Evolutionary conservation across 2,888 invertebrate species (phyloP).

Genomic region (Ectemnius continuus): DNA sequence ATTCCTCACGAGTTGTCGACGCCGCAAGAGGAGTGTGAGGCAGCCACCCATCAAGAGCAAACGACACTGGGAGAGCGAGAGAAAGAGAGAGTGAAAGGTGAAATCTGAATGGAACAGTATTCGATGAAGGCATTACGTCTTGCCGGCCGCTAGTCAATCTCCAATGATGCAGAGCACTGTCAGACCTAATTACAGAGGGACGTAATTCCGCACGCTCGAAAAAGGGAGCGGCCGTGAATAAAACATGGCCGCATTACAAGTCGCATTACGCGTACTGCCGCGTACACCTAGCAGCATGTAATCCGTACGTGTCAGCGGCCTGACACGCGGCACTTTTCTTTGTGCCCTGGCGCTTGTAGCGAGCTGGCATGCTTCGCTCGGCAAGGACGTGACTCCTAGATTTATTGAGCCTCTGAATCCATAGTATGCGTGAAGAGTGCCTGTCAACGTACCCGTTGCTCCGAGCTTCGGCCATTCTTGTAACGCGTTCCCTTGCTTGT

Average conservation of each 20-base stretch:
- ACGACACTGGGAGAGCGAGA: too few relatives aligned
- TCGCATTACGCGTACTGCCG: conserved; percentile 52
- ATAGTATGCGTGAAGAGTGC: conserved; percentile 7
- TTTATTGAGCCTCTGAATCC: conserved; percentile 37
- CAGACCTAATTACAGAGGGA: conserved; percentile 20
- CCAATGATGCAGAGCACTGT: too few relatives aligned
- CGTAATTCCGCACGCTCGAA: conserved; percentile 40
- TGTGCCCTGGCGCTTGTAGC: neutral
- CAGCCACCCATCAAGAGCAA: neutral
- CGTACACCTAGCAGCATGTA: conserved; percentile 50
- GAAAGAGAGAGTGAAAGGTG: too few relatives aligned
- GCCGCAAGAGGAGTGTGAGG: conserved; percentile 10
- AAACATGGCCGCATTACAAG: conserved; percentile 65
- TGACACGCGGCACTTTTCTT: conserved; percentile 47
- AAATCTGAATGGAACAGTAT: too few relatives aligned
- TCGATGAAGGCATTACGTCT: too few relatives aligned
- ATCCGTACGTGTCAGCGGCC: conserved; percentile 35
- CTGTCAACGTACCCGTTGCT: conserved; percentile 25
- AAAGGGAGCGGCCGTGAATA: conserved; percentile 59
- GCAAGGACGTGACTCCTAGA: conserved; percentile 22
- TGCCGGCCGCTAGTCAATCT: too few relatives aligned
- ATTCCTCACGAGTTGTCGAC: conserved; percentile 64
- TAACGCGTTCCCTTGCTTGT: neutral
- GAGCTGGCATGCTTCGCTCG: conserved; percentile 5
- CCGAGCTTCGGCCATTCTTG: conserved; percentile 7